phyloP scores from a whole-genome alignment of 2,113 vertebrate genomes.

The Pontoporia blainvillei region DNA sequence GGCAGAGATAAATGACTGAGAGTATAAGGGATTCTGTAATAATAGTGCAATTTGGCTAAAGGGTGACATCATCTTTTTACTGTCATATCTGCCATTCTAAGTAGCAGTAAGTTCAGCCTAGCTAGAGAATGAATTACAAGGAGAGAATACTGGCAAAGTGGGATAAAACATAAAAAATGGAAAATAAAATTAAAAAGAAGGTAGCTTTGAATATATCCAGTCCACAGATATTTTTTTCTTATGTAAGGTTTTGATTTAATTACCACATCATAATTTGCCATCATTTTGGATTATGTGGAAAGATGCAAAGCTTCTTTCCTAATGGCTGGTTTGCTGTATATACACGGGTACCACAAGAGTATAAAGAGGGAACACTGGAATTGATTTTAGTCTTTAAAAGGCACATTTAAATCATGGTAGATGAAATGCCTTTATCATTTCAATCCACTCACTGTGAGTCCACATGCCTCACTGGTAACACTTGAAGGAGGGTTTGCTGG shows the following conservation, averaged over 20 bases:
- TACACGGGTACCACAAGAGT: background rate
- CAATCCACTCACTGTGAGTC: background rate
- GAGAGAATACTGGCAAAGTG: background rate
- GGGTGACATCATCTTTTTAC: slow-evolving; percentile 57
- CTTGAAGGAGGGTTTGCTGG: background rate
- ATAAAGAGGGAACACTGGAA: slow-evolving; percentile 24
- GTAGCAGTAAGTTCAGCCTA: slow-evolving; percentile 12
- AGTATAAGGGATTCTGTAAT: slow-evolving; percentile 35
- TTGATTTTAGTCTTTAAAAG: slow-evolving; percentile 55
- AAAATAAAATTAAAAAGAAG: slow-evolving; percentile 34
- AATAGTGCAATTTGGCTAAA: slow-evolving; percentile 60
- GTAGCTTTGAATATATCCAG: background rate
- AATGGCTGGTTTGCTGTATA: slow-evolving; percentile 8
- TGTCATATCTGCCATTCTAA: slow-evolving; percentile 28
- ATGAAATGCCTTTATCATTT: slow-evolving; percentile 39
- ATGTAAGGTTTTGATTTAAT: slow-evolving; percentile 43
- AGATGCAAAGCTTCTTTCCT: slow-evolving; percentile 18
- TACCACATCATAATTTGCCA: background rate
- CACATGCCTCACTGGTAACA: background rate
- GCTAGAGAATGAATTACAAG: slow-evolving; percentile 45
- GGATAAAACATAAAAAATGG: slow-evolving; percentile 3
- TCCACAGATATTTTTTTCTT: slow-evolving; percentile 7
- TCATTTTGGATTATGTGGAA: slow-evolving; percentile 23
- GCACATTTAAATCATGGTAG: slow-evolving; percentile 47
- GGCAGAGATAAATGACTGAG: slow-evolving; percentile 54